Evolutionary conservation across 2,797 vertebrate species (phyloP).

Genomic region (Synaphobranchus kaupii): DNA sequence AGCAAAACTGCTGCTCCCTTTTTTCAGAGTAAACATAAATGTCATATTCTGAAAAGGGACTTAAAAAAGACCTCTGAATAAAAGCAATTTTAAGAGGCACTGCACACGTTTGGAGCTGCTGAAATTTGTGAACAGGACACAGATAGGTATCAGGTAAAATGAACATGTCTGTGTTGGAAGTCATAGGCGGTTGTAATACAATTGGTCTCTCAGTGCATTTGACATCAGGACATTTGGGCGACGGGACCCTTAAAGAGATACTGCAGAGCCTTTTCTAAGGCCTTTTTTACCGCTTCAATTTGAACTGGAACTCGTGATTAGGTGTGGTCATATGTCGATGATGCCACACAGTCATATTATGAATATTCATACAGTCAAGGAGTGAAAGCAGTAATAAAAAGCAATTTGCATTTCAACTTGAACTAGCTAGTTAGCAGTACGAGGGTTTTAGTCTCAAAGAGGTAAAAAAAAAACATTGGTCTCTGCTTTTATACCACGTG

Average conservation of each 20-base stretch:
- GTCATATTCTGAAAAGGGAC: conserved; percentile 28
- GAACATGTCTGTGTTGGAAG: not conserved
- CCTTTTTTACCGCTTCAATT: too few relatives aligned
- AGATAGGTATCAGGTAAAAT: conserved; percentile 6
- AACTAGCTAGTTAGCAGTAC: too few relatives aligned
- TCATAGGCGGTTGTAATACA: conserved; percentile 7
- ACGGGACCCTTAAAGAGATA: conserved; percentile 8
- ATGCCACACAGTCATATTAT: too few relatives aligned
- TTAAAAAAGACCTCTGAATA: not conserved
- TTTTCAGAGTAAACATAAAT: conserved; percentile 29
- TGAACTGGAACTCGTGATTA: too few relatives aligned
- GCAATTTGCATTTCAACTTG: too few relatives aligned
- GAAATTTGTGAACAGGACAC: not conserved
- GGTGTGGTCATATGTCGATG: too few relatives aligned
- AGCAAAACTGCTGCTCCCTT: conserved; percentile 18
- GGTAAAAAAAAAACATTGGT: too few relatives aligned
- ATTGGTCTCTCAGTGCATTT: not conserved
- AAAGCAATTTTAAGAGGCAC: not conserved
- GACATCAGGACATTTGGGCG: not conserved
- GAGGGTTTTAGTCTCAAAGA: too few relatives aligned
- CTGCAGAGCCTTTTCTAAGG: too few relatives aligned
- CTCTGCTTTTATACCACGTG: too few relatives aligned
- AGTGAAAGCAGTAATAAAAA: too few relatives aligned
- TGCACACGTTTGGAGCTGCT: not conserved
- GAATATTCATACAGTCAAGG: too few relatives aligned